These are phyloP conservation scores for Psophia crepitans DNA, from an alignment of 2,113 vertebrate species.

Conservation along the genomic window DNA sequence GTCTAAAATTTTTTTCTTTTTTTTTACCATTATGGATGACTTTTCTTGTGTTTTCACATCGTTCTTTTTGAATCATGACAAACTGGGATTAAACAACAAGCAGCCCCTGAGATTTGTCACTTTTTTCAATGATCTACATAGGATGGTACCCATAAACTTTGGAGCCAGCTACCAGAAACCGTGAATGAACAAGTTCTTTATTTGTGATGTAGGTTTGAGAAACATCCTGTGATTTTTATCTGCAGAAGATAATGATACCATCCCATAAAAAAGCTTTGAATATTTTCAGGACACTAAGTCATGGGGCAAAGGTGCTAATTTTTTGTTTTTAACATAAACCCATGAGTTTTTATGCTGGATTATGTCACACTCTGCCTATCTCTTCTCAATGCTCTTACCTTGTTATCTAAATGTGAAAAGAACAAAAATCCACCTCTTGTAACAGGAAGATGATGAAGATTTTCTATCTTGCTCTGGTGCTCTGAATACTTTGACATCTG, in stretches of 20 bases:
- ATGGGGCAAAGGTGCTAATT: not conserved
- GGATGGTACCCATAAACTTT: conserved; percentile 53
- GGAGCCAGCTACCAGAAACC: not conserved
- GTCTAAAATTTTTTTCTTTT: not conserved
- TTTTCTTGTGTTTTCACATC: not conserved
- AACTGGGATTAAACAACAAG: conserved; percentile 48
- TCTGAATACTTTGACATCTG: not conserved
- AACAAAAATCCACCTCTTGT: not conserved
- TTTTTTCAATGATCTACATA: conserved; percentile 50
- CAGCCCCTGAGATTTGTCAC: not conserved
- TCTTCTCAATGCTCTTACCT: not conserved
- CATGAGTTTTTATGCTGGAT: not conserved
- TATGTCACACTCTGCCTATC: not conserved
- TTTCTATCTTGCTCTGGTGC: not conserved
- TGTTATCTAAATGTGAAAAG: not conserved
- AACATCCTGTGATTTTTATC: not conserved
- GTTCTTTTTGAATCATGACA: conserved; percentile 37
- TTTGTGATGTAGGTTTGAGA: not conserved
- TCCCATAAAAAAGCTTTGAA: not conserved
- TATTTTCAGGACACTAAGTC: not conserved
- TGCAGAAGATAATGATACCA: not conserved
- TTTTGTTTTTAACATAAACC: not conserved
- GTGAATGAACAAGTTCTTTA: not conserved
- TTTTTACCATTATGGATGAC: conserved; percentile 49
- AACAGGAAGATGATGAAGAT: not conserved